A percentile compares a stretch with the other conserved stretches of the same genome.
phyloP scores from a whole-genome alignment of 2,888 invertebrate genomes.

The Hedychridium roseum region DNA sequence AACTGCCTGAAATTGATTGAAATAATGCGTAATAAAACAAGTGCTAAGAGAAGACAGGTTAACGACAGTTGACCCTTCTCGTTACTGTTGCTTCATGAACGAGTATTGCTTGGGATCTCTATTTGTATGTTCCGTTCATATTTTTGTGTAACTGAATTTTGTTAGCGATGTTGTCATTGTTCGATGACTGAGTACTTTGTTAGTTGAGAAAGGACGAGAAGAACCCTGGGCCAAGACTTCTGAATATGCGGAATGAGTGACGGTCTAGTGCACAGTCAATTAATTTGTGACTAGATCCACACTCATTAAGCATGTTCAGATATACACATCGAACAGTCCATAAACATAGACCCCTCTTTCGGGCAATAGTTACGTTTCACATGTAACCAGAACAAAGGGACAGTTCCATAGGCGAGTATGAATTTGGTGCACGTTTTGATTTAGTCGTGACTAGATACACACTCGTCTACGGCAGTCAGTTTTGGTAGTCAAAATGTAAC shows the following conservation, averaged over 20 bases:
- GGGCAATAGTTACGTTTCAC: too few relatives aligned
- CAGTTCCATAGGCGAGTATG: constrained; percentile 82
- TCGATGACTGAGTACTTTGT: too few relatives aligned
- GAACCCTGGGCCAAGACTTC: too few relatives aligned
- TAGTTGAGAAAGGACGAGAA: too few relatives aligned
- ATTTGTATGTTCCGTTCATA: background rate
- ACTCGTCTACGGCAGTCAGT: constrained; percentile 78
- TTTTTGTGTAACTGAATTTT: background rate
- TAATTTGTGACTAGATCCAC: constrained; percentile 86
- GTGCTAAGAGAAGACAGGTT: constrained; percentile 44
- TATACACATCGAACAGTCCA: constrained; percentile 13
- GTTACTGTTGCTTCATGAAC: constrained; percentile 9
- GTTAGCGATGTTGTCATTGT: too few relatives aligned
- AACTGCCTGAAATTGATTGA: constrained; percentile 38
- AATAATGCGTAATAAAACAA: constrained; percentile 46
- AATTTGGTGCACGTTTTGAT: constrained; percentile 76
- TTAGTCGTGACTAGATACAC: constrained; percentile 85
- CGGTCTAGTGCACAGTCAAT: constrained; percentile 74
- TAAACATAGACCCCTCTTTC: too few relatives aligned
- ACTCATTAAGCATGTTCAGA: constrained; percentile 76
- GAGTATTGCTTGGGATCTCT: background rate
- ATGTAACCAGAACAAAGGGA: constrained; percentile 60
- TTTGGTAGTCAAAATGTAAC: too few relatives aligned
- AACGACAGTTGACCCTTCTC: constrained; percentile 52
- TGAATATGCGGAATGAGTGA: constrained; percentile 72